These are phyloP conservation scores for Drosophila pectinifera DNA, from an alignment of 1,140 invertebrate genomes.

Conservation along the genomic window DNA sequence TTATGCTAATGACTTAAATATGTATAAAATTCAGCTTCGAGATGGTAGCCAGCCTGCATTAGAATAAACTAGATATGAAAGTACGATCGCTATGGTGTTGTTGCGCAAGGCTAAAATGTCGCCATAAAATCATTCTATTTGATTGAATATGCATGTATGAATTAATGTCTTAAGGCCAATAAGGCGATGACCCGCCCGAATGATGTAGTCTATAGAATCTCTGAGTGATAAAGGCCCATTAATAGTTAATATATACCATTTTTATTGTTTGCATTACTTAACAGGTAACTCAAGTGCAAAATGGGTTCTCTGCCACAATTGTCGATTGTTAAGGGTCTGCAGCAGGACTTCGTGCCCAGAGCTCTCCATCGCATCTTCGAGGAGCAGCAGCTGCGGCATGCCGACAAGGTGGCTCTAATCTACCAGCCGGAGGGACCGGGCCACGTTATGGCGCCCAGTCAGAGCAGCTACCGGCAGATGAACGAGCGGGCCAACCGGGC, in stretches of 20 bases:
- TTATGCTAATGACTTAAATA: conserved; percentile 48
- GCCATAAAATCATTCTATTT: no score
- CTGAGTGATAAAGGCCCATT: neutral
- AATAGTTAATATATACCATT: neutral
- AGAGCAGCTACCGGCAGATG: conserved; percentile 87
- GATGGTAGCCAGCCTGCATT: conserved; percentile 1
- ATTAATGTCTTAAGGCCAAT: conserved; percentile 2
- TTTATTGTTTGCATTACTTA: neutral
- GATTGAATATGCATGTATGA: conserved; percentile 33
- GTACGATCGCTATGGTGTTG: conserved; percentile 19
- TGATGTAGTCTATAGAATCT: conserved; percentile 16
- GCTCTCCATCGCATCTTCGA: conserved; percentile 87
- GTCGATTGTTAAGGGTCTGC: conserved; percentile 87
- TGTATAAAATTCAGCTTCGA: conserved; percentile 2
- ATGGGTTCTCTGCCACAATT: conserved; percentile 89
- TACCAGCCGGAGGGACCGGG: conserved; percentile 85
- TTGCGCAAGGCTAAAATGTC: conserved; percentile 16
- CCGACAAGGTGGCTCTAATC: conserved; percentile 86
- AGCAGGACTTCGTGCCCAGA: conserved; percentile 81
- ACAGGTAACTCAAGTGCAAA: conserved; percentile 4
- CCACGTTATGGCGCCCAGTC: conserved; percentile 67
- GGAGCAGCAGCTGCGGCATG: conserved; percentile 75
- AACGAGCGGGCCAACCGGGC: conserved; percentile 87
- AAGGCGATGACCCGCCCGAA: neutral
- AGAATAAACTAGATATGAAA: conserved; percentile 27